Evolutionary conservation across 1,140 invertebrate genomes (phyloP).

Genomic region (Trichogramma pretiosum): DNA sequence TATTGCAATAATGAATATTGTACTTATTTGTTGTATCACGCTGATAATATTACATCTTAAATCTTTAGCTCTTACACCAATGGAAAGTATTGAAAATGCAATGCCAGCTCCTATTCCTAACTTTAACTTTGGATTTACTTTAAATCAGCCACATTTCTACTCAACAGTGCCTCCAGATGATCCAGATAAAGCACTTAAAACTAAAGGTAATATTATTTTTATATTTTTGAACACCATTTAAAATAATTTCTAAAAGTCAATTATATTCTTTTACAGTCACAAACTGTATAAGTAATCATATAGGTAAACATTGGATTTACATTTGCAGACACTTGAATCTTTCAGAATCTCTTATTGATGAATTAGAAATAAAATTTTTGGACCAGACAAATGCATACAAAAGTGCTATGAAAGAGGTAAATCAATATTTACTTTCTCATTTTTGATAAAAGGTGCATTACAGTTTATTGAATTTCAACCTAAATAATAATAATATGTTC

Average conservation of each 20-base stretch:
- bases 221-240: conserved; percentile 1
- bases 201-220: conserved; percentile 8
- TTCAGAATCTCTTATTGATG: conserved; percentile 45
- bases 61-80: conserved; percentile 3
- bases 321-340: conserved; percentile 46
- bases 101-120: not conserved
- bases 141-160: not conserved
- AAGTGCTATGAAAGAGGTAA: conserved; percentile 11
- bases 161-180: not conserved
- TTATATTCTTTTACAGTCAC: conserved; percentile 26
- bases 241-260: conserved; percentile 7
- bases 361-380: conserved; percentile 32
- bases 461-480: conserved; percentile 10
- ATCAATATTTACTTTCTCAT: conserved; percentile 7
- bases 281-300: conserved; percentile 31
- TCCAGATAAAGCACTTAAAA: conserved; percentile 5
- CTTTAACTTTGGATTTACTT: not conserved
- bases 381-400: conserved; percentile 5
- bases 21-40: too few relatives aligned
- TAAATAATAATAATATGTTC: too few relatives aligned
- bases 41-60: not conserved
- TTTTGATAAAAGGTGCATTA: conserved; percentile 1
- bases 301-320: conserved; percentile 48
- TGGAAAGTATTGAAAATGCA: not conserved
- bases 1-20: too few relatives aligned